Evolutionary conservation across 2,113 vertebrate genomes (phyloP).

Genomic region (Phaetusa simplex): DNA sequence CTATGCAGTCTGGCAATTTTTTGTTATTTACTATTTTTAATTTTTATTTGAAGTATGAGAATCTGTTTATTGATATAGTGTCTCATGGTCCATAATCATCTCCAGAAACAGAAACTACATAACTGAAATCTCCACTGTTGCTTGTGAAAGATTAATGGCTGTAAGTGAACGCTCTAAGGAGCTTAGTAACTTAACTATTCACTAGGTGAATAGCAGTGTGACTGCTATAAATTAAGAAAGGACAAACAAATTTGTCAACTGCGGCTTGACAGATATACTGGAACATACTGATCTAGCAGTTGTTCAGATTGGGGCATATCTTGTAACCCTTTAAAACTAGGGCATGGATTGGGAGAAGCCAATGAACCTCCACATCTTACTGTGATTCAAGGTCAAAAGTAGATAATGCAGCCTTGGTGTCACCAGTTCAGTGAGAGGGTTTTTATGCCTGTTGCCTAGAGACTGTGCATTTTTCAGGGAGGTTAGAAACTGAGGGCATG

Average conservation of each 20-base stretch:
- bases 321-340: not conserved
- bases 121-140: not conserved
- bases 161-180: not conserved
- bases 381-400: not conserved
- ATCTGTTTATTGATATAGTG: not conserved
- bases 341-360: not conserved
- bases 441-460: not conserved
- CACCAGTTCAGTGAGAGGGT: not conserved
- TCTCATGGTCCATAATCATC: not conserved
- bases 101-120: not conserved
- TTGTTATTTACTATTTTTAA: not conserved
- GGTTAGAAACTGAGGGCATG: not conserved
- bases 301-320: not conserved
- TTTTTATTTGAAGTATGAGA: not conserved
- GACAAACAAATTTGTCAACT: not conserved
- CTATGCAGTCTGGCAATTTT: not conserved
- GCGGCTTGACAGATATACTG: not conserved
- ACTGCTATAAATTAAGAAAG: not conserved
- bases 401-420: not conserved
- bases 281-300: not conserved
- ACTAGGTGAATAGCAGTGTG: not conserved
- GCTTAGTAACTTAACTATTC: not conserved
- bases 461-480: not conserved
- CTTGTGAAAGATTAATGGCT: not conserved
- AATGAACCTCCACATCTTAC: not conserved